Conservation (phyloP, 1,140 invertebrate species). For the Hermetia illucens region DNA sequence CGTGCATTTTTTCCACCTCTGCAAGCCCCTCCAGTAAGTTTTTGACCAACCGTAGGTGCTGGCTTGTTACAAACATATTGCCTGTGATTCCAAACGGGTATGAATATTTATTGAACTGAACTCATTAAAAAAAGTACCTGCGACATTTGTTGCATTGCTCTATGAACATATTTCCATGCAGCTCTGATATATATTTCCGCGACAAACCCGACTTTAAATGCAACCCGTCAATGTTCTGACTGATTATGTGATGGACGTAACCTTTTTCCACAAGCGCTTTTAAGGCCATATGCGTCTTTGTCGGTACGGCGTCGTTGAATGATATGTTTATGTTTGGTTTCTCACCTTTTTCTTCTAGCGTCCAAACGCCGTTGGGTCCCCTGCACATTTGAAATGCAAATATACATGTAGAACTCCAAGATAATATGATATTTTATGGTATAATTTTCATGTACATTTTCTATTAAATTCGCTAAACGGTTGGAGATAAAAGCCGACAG, state of each 20-base stretch:
- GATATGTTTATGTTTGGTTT: conserved; percentile 74
- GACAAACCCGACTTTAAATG: conserved; percentile 81
- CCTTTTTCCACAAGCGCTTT: conserved; percentile 61
- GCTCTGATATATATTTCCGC: conserved; percentile 69
- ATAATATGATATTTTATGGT: too few relatives aligned
- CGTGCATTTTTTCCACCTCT: conserved; percentile 45
- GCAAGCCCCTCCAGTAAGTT: conserved; percentile 66
- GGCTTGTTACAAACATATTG: conserved; percentile 70
- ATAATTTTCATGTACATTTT: too few relatives aligned
- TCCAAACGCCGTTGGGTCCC: conserved; percentile 96
- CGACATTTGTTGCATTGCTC: conserved; percentile 83
- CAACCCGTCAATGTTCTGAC: conserved; percentile 96
- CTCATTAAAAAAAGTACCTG: conserved; percentile 40
- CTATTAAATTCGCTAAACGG: too few relatives aligned
- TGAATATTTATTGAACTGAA: conserved; percentile 4
- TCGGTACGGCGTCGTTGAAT: conserved; percentile 85
- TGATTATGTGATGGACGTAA: conserved; percentile 76
- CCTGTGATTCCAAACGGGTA: conserved; percentile 32
- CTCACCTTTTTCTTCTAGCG: conserved; percentile 81
- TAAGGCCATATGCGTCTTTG: conserved; percentile 88
- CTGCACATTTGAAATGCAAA: conserved; percentile 34
- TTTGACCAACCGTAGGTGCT: conserved; percentile 82
- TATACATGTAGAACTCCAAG: conserved; percentile 5
- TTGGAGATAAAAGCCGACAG: conserved; percentile 3
- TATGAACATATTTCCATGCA: conserved; percentile 98